These are phyloP conservation scores for Sebastes schlegelii DNA, from an alignment of 2,113 vertebrate species.

Conservation along the genomic window DNA sequence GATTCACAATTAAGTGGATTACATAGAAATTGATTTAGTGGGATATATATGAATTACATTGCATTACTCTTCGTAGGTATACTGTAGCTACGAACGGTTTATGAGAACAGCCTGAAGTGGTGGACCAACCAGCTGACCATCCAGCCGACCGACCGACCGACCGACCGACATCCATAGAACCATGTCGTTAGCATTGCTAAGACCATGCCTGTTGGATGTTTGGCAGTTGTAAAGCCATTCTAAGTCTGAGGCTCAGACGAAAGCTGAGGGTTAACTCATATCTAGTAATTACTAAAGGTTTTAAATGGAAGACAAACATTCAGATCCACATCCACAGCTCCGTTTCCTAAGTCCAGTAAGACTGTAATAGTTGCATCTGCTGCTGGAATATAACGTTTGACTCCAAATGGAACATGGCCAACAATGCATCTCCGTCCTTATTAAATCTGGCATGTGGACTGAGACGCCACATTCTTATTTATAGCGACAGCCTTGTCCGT, in stretches of 20 bases:
- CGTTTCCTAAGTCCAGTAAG: background rate
- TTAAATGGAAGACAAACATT: conserved; percentile 9
- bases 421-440: conserved; percentile 48
- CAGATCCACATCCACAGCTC: background rate
- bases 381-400: conserved; percentile 36
- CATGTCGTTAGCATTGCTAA: background rate
- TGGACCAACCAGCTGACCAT: background rate
- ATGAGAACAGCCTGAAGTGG: background rate
- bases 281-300: background rate
- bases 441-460: conserved; percentile 44
- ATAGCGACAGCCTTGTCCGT: conserved; percentile 40
- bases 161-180: background rate
- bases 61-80: too few relatives aligned
- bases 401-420: conserved; percentile 43
- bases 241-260: background rate
- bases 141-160: background rate
- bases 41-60: too few relatives aligned
- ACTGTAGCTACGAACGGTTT: too few relatives aligned
- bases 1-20: too few relatives aligned
- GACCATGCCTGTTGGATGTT: background rate
- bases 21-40: too few relatives aligned
- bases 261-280: background rate
- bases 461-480: conserved; percentile 53
- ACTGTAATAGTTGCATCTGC: conserved; percentile 31
- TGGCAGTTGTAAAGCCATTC: background rate